These are phyloP conservation scores for Leucophenga montana DNA, from an alignment of 2,888 invertebrate genomes.

Conservation along the genomic window DNA sequence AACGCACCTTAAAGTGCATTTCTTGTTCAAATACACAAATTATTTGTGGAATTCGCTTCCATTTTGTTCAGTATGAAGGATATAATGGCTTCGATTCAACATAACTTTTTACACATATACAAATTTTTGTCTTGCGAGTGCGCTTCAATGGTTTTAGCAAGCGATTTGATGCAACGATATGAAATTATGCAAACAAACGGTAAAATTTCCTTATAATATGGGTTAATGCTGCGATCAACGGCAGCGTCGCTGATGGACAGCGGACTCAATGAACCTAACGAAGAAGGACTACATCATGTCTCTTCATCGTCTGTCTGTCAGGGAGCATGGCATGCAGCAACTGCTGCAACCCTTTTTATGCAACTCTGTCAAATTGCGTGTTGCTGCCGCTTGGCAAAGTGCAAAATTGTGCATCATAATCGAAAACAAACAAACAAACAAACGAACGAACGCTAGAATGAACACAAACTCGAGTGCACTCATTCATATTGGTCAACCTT, in stretches of 20 bases:
- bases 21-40: no score
- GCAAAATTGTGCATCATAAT: conserved; percentile 22
- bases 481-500: conserved; percentile 13
- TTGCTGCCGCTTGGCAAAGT: conserved; percentile 5
- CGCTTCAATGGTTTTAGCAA: conserved; percentile 59
- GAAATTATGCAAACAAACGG: conserved; percentile 66
- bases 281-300: background rate
- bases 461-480: conserved; percentile 14
- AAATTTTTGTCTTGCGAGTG: conserved; percentile 38
- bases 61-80: no score
- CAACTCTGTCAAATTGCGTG: background rate
- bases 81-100: no score
- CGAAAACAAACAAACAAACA: conserved; percentile 36
- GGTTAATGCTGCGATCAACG: conserved; percentile 49
- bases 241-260: background rate
- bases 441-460: conserved; percentile 29
- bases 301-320: no score
- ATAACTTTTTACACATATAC: no score
- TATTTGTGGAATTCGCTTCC: no score
- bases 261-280: background rate
- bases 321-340: conserved; percentile 7
- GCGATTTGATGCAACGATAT: conserved; percentile 60
- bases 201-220: conserved; percentile 59
- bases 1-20: no score
- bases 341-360: conserved; percentile 6